Evolutionary conservation across 1,140 invertebrate genomes (phyloP).

Genomic region (Drosophila kepulauana): DNA sequence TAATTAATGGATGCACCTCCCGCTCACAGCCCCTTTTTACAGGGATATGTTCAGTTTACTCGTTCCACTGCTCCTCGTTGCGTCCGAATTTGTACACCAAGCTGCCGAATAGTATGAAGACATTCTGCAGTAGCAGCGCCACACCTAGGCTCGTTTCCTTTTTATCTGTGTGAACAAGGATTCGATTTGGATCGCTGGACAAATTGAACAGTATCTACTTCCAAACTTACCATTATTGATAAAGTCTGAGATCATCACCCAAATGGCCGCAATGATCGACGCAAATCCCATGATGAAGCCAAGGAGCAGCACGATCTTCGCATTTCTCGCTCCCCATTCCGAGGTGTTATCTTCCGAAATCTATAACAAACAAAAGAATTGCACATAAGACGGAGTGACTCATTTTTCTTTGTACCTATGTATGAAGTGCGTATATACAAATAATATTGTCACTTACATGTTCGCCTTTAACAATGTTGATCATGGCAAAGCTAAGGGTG

Average conservation of each 20-base stretch:
- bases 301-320: constrained; percentile 97
- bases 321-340: constrained; percentile 91
- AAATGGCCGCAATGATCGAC: constrained; percentile 96
- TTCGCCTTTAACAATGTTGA: constrained; percentile 98
- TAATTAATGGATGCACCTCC: constrained; percentile 29
- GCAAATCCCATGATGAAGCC: constrained; percentile 99
- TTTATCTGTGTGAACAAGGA: constrained; percentile 51
- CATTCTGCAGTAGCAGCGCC: constrained; percentile 97
- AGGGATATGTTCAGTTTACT: constrained; percentile 61
- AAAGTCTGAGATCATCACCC: constrained; percentile 96
- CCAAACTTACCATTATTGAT: constrained; percentile 69
- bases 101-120: constrained; percentile 96
- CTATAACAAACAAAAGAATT: constrained; percentile 38
- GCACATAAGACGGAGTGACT: constrained; percentile 46
- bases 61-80: constrained; percentile 93
- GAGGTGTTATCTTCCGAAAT: constrained; percentile 79
- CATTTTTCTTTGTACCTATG: constrained; percentile 44
- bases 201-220: not conserved
- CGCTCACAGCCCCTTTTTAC: not conserved
- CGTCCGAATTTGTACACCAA: constrained; percentile 97
- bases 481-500: constrained; percentile 97
- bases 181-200: not conserved
- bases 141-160: constrained; percentile 92
- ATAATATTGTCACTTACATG: constrained; percentile 87
- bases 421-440: not conserved